A percentile compares a stretch with the other conserved stretches of the same genome.
These are phyloP conservation scores for Tinea pellionella DNA, from an alignment of 2,888 invertebrate species.

Conservation along the genomic window DNA sequence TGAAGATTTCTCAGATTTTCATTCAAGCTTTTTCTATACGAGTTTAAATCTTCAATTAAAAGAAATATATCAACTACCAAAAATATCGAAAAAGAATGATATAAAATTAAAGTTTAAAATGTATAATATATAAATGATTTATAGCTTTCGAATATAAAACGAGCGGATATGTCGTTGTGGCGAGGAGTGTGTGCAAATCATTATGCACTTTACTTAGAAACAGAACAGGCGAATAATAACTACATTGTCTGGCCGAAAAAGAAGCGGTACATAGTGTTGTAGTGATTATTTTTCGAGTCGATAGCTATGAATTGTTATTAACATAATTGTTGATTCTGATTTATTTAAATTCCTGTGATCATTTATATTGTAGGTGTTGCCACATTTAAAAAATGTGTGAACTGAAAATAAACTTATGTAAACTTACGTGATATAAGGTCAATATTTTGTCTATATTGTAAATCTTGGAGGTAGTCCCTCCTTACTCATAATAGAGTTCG, in stretches of 20 bases:
- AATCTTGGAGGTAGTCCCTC: too few relatives aligned
- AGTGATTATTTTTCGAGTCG: background rate
- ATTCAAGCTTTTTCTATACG: background rate
- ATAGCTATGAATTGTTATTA: too few relatives aligned
- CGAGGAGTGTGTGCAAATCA: conserved; percentile 33
- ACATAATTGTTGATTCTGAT: too few relatives aligned
- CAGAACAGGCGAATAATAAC: conserved; percentile 65
- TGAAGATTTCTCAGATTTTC: background rate
- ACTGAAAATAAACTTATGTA: too few relatives aligned
- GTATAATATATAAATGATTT: background rate
- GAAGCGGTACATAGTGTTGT: conserved; percentile 26
- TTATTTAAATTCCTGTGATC: too few relatives aligned
- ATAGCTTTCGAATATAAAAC: background rate
- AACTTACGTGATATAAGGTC: too few relatives aligned
- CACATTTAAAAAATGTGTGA: too few relatives aligned
- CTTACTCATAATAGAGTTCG: too few relatives aligned
- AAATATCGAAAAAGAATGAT: background rate
- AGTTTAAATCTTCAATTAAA: too few relatives aligned
- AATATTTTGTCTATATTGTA: background rate
- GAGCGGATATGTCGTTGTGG: background rate
- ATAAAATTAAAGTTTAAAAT: background rate
- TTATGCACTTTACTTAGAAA: conserved; percentile 64
- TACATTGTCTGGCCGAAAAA: conserved; percentile 65
- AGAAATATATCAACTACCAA: too few relatives aligned
- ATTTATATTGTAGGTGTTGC: too few relatives aligned